These are phyloP conservation scores for Ifrita kowaldi DNA, from an alignment of 2,113 vertebrate genomes.

Conservation along the genomic window DNA sequence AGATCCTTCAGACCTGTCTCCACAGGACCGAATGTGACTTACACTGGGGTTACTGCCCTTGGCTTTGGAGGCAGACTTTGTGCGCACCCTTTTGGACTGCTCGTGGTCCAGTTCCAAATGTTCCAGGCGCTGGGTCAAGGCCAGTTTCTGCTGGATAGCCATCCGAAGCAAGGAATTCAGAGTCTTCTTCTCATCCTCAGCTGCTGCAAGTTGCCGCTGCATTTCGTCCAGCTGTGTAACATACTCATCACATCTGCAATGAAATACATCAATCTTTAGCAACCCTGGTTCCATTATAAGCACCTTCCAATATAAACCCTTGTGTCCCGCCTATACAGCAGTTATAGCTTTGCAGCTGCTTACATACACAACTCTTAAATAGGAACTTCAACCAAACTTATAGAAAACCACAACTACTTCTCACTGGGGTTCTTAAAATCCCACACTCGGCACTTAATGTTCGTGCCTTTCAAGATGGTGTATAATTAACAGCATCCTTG, in stretches of 20 bases:
- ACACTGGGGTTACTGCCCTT: slow-evolving; percentile 85
- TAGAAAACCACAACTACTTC: neutral
- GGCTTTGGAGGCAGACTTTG: slow-evolving; percentile 81
- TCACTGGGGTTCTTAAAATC: neutral
- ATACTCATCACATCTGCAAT: slow-evolving; percentile 91
- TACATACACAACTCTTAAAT: neutral
- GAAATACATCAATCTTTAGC: neutral
- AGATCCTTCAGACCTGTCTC: slow-evolving; percentile 76
- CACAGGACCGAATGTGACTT: slow-evolving; percentile 86
- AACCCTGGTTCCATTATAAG: neutral
- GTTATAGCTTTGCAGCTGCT: neutral
- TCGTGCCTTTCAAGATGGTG: neutral
- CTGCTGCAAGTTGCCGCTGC: slow-evolving; percentile 94
- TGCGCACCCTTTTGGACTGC: slow-evolving; percentile 85
- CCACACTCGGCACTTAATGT: fast-evolving
- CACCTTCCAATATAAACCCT: neutral
- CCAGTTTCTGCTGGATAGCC: slow-evolving; percentile 99
- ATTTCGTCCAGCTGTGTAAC: slow-evolving; percentile 96
- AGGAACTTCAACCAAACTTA: neutral
- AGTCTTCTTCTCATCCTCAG: slow-evolving; percentile 98
- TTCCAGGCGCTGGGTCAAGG: slow-evolving; percentile 94
- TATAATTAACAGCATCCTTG: neutral
- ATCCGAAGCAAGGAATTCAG: slow-evolving; percentile 95
- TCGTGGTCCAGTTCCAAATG: slow-evolving; percentile 92
- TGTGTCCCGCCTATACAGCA: fast-evolving